Conservation (phyloP, 2,888 invertebrate species). For the Eurois occulta region DNA sequence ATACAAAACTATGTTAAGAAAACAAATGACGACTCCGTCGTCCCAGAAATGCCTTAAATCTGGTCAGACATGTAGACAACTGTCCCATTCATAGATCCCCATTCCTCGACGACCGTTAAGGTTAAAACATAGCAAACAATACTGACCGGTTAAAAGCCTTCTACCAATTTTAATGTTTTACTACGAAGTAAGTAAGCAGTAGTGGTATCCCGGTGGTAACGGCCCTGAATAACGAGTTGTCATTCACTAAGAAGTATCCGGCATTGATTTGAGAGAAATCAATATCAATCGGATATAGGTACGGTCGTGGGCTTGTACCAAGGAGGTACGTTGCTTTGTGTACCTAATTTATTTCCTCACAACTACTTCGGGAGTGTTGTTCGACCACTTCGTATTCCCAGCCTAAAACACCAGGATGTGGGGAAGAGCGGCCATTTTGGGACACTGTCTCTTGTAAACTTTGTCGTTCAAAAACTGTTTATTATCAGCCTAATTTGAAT, state of each 20-base stretch:
- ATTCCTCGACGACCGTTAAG: constrained; percentile 46
- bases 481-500: too few relatives aligned
- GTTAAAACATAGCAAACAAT: constrained; percentile 56
- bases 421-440: too few relatives aligned
- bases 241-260: background rate
- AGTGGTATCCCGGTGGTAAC: background rate
- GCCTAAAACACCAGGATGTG: too few relatives aligned
- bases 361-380: background rate
- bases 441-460: too few relatives aligned
- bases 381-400: too few relatives aligned
- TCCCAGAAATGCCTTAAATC: constrained; percentile 38
- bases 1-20: constrained; percentile 6
- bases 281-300: too few relatives aligned
- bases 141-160: constrained; percentile 44
- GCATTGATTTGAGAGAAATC: background rate
- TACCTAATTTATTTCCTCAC: background rate
- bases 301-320: background rate
- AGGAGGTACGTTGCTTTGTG: background rate
- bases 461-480: too few relatives aligned
- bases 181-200: constrained; percentile 2
- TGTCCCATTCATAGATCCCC: constrained; percentile 45
- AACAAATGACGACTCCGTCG: constrained; percentile 3
- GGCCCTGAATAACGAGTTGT: background rate
- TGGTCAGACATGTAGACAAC: constrained; percentile 37
- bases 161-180: constrained; percentile 16